Base-by-base conservation (phyloP, 2,113 vertebrate genomes). In the Brachyistius frenatus region DNA sequence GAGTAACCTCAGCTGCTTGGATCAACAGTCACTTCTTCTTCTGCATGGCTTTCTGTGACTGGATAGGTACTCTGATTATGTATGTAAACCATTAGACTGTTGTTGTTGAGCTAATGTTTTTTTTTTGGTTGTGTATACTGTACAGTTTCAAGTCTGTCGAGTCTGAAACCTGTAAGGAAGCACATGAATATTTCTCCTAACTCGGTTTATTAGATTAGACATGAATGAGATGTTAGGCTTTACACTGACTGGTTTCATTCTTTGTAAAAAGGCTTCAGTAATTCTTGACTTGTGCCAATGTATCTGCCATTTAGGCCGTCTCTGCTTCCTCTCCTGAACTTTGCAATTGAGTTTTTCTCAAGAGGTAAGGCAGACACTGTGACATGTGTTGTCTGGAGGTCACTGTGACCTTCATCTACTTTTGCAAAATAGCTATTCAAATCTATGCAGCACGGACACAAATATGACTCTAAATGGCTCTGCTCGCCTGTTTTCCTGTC, bases 401-500 rank as follows among this genome's bases (percentile, higher is more conserved):
- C 80, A 36, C 5, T 23, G 54, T 77, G 81, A 92, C 91, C 92
- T 94, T 91, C 84, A 87, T 52, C 76, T 83, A 64, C 46, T 73
- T 83, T 67, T 58, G 53, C 67, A 67, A 10, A 52, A 60, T 62
- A 41, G 32, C 35, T 86, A 85, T 91, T 89, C 76, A 91, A 86
- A 88, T 90, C 73, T 13, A 61, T 76, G 61, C 64, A 63, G 64
- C 56, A 52, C 60, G 73, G 69, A 81, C 78, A 58, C 61, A 72
- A 82, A 81, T 61, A 58, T 70, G 76, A 63, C 76, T 86, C 11
- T 41, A 86, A 90, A 73, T 66, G 78, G 78, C 82, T 65, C 35
- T 44, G 30, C 80, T 83, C 39, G 68, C 85, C 81, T 86, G 84
- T 91, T 90, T 87, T 89, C 85, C 81, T 88, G 86, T 92, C 90